Evolutionary conservation across 2,113 vertebrate species (phyloP).

Genomic region (Malaclemys terrapin): DNA sequence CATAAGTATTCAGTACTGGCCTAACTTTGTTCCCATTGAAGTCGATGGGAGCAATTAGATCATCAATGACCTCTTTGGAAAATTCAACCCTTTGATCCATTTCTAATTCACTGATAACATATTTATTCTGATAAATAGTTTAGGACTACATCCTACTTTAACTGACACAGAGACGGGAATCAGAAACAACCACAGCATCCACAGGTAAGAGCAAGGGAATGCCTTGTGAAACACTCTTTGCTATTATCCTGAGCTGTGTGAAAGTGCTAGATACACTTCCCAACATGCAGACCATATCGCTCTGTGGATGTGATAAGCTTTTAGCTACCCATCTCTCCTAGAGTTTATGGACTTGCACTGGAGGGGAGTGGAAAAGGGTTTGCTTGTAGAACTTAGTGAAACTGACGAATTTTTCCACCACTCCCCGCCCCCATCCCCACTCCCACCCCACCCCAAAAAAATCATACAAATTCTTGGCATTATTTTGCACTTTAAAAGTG

Average conservation of each 20-base stretch:
- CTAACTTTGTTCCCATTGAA: neutral
- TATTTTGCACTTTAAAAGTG: neutral
- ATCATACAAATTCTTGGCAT: neutral
- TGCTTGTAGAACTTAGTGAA: neutral
- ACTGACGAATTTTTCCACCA: neutral
- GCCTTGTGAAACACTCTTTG: neutral
- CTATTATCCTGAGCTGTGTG: neutral
- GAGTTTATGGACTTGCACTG: neutral
- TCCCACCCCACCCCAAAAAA: too few relatives aligned
- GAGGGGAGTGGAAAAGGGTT: accelerated
- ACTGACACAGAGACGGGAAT: neutral
- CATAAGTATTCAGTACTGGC: neutral
- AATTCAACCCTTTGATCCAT: neutral
- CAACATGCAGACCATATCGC: neutral
- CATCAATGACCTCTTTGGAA: neutral
- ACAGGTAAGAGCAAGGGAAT: neutral
- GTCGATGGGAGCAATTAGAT: neutral
- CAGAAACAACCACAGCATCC: neutral
- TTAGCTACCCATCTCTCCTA: neutral
- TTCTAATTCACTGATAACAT: neutral
- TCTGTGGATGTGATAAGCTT: accelerated
- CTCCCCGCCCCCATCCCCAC: too few relatives aligned
- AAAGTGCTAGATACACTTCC: accelerated
- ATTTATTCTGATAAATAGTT: neutral
- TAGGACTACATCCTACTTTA: neutral